phyloP scores from a whole-genome alignment of 1,140 invertebrate genomes.

The Drosophila bipectinata region DNA sequence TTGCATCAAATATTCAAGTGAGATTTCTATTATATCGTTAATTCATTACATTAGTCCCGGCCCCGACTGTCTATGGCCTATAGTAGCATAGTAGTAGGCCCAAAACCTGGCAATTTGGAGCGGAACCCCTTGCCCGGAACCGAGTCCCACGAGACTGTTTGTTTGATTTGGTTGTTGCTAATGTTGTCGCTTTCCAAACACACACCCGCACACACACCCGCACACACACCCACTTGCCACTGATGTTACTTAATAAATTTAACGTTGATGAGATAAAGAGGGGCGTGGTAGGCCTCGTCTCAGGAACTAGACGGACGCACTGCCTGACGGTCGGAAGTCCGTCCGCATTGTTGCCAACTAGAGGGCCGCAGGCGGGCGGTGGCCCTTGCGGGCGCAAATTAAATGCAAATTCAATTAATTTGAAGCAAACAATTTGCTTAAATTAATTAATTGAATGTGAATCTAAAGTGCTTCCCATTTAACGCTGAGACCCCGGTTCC shows the following conservation, averaged over 20 bases:
- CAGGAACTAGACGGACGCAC: constrained; percentile 15
- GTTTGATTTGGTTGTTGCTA: constrained; percentile 36
- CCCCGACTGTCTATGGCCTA: background rate
- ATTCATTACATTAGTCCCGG: constrained; percentile 22
- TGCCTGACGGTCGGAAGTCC: constrained; percentile 41
- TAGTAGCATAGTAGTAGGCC: background rate
- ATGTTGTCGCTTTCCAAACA: constrained; percentile 21
- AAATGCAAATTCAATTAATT: constrained; percentile 83
- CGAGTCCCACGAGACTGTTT: constrained; percentile 31
- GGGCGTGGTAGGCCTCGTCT: constrained; percentile 19
- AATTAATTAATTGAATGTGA: constrained; percentile 83
- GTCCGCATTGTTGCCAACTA: constrained; percentile 23
- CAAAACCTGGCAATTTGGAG: constrained; percentile 45
- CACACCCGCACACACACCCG: constrained; percentile 21
- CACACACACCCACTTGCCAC: constrained; percentile 1
- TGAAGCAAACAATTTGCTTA: constrained; percentile 83
- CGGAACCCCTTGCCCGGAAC: constrained; percentile 37
- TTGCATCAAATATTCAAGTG: constrained; percentile 33
- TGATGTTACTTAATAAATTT: constrained; percentile 61
- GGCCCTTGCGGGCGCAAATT: constrained; percentile 75
- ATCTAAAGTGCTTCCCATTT: constrained; percentile 81
- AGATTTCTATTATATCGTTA: constrained; percentile 53
- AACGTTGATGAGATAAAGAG: constrained; percentile 35
- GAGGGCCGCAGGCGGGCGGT: constrained; percentile 12
- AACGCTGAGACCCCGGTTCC: constrained; percentile 54